These are phyloP conservation scores for Ailurus styani DNA, from an alignment of 2,113 vertebrate species.

Conservation along the genomic window DNA sequence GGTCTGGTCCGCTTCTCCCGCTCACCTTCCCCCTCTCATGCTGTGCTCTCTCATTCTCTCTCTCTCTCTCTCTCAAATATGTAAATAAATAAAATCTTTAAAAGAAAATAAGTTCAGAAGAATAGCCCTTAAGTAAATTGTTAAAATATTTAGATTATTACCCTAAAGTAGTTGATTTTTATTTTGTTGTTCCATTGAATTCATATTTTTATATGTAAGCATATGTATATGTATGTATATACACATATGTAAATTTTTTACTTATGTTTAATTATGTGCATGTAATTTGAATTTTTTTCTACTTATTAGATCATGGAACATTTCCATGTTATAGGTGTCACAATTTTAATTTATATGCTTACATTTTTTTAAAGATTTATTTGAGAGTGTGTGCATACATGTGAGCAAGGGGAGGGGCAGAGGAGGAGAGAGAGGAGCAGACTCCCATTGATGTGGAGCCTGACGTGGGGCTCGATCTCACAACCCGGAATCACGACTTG, in stretches of 20 bases:
- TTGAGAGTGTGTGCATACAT: not conserved
- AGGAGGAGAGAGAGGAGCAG: not conserved
- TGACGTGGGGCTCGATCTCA: not conserved
- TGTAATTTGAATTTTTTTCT: constrained; percentile 7
- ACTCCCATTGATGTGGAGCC: not conserved
- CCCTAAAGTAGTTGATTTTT: constrained; percentile 3
- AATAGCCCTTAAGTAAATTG: not conserved
- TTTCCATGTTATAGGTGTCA: not conserved
- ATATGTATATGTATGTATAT: not conserved
- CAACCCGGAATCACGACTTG: not conserved
- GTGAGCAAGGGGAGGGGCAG: not conserved
- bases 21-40: too few species aligned
- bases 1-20: too few species aligned
- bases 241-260: not conserved
- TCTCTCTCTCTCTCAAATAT: not conserved
- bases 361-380: not conserved
- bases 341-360: constrained; percentile 29
- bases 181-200: constrained; percentile 5
- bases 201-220: not conserved
- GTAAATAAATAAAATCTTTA: not conserved
- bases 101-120: not conserved
- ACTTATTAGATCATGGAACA: not conserved
- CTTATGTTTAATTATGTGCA: not conserved
- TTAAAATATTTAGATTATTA: not conserved
- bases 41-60: too few species aligned